phyloP scores from a whole-genome alignment of 2,113 vertebrate species.

The Trogon surrucura region DNA sequence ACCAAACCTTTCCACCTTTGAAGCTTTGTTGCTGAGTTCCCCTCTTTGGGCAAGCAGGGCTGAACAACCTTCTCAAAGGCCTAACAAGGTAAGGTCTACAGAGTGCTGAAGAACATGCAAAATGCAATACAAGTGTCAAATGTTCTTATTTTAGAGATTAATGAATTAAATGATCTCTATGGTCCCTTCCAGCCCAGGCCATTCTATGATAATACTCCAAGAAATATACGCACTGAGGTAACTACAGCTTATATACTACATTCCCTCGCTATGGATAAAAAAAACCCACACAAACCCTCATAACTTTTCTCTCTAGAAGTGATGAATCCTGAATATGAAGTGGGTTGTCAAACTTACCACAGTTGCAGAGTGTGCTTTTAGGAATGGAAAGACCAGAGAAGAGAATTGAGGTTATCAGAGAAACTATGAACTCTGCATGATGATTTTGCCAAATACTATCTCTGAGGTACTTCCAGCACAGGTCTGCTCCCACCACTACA shows the following conservation, averaged over 20 bases:
- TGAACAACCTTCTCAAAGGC: background rate
- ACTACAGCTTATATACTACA: constrained; percentile 21
- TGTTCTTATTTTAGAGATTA: constrained; percentile 17
- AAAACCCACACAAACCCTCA: background rate
- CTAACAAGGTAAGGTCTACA: background rate
- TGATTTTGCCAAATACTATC: background rate
- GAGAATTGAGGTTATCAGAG: background rate
- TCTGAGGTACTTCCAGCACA: background rate
- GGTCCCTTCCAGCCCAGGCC: too few species aligned
- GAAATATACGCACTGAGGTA: constrained; percentile 9
- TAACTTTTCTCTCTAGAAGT: background rate
- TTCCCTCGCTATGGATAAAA: background rate
- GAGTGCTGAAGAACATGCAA: constrained; percentile 32
- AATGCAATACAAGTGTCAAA: constrained; percentile 48
- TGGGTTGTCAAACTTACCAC: background rate
- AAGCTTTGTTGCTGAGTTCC: background rate
- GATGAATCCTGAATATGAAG: background rate
- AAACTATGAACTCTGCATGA: background rate
- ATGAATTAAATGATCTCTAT: background rate
- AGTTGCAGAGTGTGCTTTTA: background rate
- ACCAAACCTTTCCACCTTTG: background rate
- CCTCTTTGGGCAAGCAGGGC: background rate
- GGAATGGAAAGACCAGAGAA: background rate
- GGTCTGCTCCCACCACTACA: background rate
- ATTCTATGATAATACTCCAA: background rate